These are phyloP conservation scores for Ectropis crepuscularia DNA, from an alignment of 2,888 invertebrate genomes.

Conservation along the genomic window DNA sequence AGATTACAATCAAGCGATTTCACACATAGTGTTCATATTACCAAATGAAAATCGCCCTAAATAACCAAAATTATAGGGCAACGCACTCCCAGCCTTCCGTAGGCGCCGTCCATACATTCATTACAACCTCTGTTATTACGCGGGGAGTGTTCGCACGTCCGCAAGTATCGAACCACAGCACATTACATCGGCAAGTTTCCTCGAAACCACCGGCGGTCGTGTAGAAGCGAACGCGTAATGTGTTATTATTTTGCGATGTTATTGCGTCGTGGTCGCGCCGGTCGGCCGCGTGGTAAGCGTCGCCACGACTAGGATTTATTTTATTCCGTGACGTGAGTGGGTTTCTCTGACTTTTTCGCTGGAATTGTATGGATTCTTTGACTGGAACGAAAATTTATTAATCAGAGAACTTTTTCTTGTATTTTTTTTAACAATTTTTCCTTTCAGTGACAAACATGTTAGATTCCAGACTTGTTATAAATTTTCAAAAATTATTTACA, in stretches of 20 bases:
- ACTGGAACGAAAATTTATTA: background rate
- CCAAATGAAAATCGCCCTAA: constrained; percentile 21
- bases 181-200: constrained; percentile 47
- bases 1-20: constrained; percentile 9
- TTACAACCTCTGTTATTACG: constrained; percentile 39
- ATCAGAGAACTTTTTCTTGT: constrained; percentile 29
- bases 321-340: constrained; percentile 40
- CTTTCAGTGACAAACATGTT: too few species aligned
- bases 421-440: background rate
- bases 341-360: constrained; percentile 35
- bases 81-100: constrained; percentile 24
- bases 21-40: constrained; percentile 22
- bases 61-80: constrained; percentile 26
- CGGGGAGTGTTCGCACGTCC: constrained; percentile 39
- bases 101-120: constrained; percentile 34
- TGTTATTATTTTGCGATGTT: constrained; percentile 58
- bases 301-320: constrained; percentile 38
- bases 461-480: too few species aligned
- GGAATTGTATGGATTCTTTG: constrained; percentile 32
- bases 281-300: constrained; percentile 36
- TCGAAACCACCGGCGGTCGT: constrained; percentile 43
- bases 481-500: too few species aligned
- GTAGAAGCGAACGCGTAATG: constrained; percentile 45
- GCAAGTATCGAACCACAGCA: constrained; percentile 32
- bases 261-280: constrained; percentile 45